These are phyloP conservation scores for Serrognathus titanus DNA, from an alignment of 2,888 invertebrate species.

Conservation along the genomic window DNA sequence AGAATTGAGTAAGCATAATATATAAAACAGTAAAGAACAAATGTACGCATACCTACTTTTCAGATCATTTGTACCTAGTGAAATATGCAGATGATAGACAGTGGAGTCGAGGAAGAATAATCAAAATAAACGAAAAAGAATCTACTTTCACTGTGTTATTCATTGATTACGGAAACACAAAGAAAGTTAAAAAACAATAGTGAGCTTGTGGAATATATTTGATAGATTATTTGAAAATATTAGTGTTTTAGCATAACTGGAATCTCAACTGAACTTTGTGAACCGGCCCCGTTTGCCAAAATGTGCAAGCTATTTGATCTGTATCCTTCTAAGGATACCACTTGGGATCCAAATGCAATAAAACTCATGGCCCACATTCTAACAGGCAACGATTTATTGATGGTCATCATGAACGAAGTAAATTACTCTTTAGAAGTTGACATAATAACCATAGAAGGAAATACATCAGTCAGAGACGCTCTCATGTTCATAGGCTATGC, in stretches of 20 bases:
- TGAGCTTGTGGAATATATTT: background rate
- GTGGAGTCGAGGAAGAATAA: conserved; percentile 67
- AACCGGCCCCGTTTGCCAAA: conserved; percentile 54
- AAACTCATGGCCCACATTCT: conserved; percentile 58
- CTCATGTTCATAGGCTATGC: conserved; percentile 28
- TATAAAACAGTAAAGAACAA: too few species aligned
- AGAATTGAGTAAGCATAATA: conserved; percentile 30
- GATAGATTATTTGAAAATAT: background rate
- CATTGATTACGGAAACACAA: conserved; percentile 62
- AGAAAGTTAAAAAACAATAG: background rate
- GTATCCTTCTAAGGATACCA: conserved; percentile 48
- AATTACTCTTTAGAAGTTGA: conserved; percentile 47
- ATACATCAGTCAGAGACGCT: conserved; percentile 46
- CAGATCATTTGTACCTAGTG: conserved; percentile 63
- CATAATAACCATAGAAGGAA: conserved; percentile 37
- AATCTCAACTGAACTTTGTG: conserved; percentile 49
- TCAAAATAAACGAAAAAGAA: conserved; percentile 35
- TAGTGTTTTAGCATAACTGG: conserved; percentile 47
- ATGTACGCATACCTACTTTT: conserved; percentile 23
- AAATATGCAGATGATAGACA: conserved; percentile 53
- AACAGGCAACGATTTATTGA: conserved; percentile 52
- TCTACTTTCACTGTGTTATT: conserved; percentile 56
- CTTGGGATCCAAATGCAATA: conserved; percentile 56
- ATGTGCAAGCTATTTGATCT: conserved; percentile 60
- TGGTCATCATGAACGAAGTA: conserved; percentile 34